A percentile compares a stretch with the other conserved stretches of the same genome.
These are phyloP conservation scores for Spinus pinus DNA, from an alignment of 2,797 vertebrate species.

Conservation along the genomic window DNA sequence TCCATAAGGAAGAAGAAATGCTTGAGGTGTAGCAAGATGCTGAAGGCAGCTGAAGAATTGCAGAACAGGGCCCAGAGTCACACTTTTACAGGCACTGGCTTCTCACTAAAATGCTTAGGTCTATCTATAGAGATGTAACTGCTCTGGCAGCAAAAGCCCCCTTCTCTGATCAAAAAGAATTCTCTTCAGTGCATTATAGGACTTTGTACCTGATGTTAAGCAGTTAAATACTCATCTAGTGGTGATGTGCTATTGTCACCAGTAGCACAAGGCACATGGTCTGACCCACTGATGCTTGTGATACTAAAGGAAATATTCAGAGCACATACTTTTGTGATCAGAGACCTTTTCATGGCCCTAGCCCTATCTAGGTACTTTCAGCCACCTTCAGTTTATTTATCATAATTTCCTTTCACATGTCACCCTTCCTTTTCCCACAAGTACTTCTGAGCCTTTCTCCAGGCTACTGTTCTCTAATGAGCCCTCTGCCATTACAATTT, in stretches of 20 bases:
- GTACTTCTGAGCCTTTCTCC: background rate
- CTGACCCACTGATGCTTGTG: background rate
- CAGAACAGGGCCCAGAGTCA: background rate
- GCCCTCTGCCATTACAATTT: background rate
- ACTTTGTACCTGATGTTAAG: background rate
- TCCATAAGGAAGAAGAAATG: background rate
- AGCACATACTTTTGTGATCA: background rate
- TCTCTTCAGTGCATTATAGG: background rate
- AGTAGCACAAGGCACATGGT: background rate
- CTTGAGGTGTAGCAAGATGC: background rate
- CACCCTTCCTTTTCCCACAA: background rate
- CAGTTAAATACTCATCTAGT: background rate
- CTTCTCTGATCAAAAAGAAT: background rate
- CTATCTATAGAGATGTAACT: background rate
- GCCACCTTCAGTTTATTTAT: background rate
- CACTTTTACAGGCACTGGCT: background rate
- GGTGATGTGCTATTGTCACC: background rate
- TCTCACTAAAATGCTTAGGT: background rate
- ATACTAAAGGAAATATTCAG: background rate
- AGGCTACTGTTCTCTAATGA: background rate
- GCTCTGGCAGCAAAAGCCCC: background rate
- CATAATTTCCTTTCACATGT: background rate
- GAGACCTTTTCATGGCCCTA: background rate
- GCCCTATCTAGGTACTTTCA: background rate
- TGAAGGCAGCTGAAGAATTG: background rate